A percentile compares a stretch with the other conserved stretches of the same genome.
Conservation (phyloP, 2,888 invertebrate species). For the Venustoraphidia nigricollis region DNA sequence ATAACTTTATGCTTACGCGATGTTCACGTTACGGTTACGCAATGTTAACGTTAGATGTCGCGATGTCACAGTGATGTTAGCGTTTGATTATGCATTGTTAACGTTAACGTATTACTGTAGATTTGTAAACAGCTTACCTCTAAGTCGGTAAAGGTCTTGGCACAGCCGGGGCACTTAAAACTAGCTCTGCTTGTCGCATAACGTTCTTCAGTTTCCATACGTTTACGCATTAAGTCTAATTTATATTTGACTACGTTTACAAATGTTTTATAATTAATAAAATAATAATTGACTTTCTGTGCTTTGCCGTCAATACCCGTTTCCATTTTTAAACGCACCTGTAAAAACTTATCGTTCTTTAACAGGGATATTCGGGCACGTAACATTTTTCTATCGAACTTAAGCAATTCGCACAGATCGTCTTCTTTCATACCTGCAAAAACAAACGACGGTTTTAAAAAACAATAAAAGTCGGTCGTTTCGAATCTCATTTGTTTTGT, state of each 20-base stretch:
- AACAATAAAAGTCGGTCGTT: neutral
- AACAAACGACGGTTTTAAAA: neutral
- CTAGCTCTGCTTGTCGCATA: slow-evolving; percentile 91
- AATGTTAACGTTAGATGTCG: too few species aligned
- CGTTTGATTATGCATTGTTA: too few species aligned
- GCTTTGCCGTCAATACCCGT: slow-evolving; percentile 89
- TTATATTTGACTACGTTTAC: slow-evolving; percentile 97
- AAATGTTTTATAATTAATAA: slow-evolving; percentile 92
- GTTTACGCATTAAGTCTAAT: slow-evolving; percentile 85
- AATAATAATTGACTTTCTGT: slow-evolving; percentile 92
- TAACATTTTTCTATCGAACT: slow-evolving; percentile 88
- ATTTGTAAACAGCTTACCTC: slow-evolving; percentile 42
- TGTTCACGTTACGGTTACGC: too few species aligned
- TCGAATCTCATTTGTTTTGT: neutral
- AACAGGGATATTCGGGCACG: slow-evolving; percentile 73
- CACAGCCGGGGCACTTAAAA: slow-evolving; percentile 82
- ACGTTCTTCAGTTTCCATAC: slow-evolving; percentile 89
- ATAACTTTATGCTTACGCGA: too few species aligned
- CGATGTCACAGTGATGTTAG: too few species aligned
- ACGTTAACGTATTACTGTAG: too few species aligned
- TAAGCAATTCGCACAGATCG: slow-evolving; percentile 76
- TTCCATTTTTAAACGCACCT: slow-evolving; percentile 86
- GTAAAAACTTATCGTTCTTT: slow-evolving; percentile 86
- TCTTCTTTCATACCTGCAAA: slow-evolving; percentile 69
- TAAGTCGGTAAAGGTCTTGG: slow-evolving; percentile 88